Conservation (phyloP, 2,797 vertebrate genomes). For the Orientallactaga sibirica region DNA sequence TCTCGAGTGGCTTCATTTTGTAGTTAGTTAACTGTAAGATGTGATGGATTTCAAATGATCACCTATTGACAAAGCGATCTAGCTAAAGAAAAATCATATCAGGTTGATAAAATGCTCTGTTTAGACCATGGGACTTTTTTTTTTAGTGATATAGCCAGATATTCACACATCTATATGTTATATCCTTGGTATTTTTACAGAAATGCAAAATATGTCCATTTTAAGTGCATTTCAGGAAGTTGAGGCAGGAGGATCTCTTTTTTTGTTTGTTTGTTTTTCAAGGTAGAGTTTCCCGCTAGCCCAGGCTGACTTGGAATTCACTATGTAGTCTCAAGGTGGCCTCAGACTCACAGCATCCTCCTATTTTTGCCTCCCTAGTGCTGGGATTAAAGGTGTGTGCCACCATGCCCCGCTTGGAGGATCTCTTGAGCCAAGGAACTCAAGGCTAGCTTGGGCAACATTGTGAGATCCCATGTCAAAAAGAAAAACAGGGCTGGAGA, state of each 20-base stretch:
- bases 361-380: no score
- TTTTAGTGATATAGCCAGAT: background rate
- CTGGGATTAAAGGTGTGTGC: no score
- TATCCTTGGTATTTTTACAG: background rate
- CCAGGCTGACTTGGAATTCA: no score
- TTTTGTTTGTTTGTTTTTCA: no score
- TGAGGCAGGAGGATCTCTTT: background rate
- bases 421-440: background rate
- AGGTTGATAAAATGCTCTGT: background rate
- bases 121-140: background rate
- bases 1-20: constrained; percentile 1
- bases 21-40: constrained; percentile 28
- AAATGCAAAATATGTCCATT: background rate
- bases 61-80: constrained; percentile 23
- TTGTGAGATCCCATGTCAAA: background rate
- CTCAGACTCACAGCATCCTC: no score
- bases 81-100: constrained; percentile 22
- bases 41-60: constrained; percentile 40
- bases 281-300: no score
- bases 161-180: constrained; percentile 4
- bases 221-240: background rate
- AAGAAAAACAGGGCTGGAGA: background rate
- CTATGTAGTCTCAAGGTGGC: no score
- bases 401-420: background rate
- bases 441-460: background rate